phyloP scores from a whole-genome alignment of 2,113 vertebrate genomes.

The Oncorhynchus masou region DNA sequence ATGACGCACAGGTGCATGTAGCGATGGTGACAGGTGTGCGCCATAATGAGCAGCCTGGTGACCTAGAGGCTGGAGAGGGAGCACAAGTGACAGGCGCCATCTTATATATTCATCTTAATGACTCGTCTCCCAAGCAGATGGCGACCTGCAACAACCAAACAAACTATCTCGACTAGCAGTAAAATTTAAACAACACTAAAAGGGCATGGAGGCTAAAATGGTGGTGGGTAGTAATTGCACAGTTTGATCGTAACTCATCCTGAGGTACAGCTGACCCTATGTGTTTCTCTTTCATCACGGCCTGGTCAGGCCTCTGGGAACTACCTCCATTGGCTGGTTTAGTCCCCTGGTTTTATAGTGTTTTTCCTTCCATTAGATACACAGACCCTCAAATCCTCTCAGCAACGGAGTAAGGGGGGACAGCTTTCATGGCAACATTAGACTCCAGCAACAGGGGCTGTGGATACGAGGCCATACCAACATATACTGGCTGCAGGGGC shows the following conservation, averaged over 20 bases:
- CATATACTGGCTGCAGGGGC: background rate
- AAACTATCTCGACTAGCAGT: slow-evolving; percentile 13
- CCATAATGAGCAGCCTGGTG: too few species aligned
- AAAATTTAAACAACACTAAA: background rate
- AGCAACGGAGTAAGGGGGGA: background rate
- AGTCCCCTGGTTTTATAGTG: slow-evolving; percentile 27
- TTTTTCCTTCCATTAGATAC: slow-evolving; percentile 13
- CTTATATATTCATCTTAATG: too few species aligned
- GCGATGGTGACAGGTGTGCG: too few species aligned
- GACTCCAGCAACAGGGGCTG: slow-evolving; percentile 22
- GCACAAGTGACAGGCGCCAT: too few species aligned
- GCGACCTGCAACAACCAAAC: background rate
- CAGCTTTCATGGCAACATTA: slow-evolving; percentile 17
- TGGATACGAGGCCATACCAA: background rate
- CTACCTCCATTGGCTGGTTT: slow-evolving; percentile 31
- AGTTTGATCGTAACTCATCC: slow-evolving; percentile 63
- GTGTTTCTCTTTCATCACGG: slow-evolving; percentile 21
- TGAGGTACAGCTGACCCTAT: slow-evolving; percentile 58
- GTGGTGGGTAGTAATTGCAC: slow-evolving; percentile 46
- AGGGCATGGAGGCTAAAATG: slow-evolving; percentile 10
- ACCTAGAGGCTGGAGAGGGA: too few species aligned
- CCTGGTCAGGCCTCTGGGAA: slow-evolving; percentile 56
- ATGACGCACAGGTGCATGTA: too few species aligned
- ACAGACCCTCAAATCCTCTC: slow-evolving; percentile 28
- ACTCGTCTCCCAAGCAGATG: background rate